Evolutionary conservation across 2,888 invertebrate genomes (phyloP).

Genomic region (Barypeithes pellucidus): DNA sequence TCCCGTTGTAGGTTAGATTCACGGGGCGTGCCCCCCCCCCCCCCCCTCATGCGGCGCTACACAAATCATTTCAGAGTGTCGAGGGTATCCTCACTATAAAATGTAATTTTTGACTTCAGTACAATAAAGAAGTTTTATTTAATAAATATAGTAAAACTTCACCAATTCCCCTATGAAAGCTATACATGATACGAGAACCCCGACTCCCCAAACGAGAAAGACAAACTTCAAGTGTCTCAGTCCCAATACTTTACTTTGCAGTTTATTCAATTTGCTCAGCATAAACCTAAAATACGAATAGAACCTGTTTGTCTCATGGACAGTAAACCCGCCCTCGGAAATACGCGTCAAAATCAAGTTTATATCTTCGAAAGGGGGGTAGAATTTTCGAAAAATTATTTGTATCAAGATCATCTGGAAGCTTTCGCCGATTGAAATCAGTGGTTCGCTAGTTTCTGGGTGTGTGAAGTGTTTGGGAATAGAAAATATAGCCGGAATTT

Average conservation of each 20-base stretch:
- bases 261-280: neutral
- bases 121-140: no score
- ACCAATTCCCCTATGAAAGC: neutral
- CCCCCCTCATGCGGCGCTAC: no score
- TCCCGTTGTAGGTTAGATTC: no score
- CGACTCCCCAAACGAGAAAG: neutral
- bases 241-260: neutral
- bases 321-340: slow-evolving; percentile 7
- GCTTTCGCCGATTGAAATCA: neutral
- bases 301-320: neutral
- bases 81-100: no score
- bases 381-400: slow-evolving; percentile 22
- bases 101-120: no score
- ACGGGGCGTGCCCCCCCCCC: no score
- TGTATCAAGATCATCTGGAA: slow-evolving; percentile 4
- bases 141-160: neutral
- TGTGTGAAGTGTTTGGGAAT: neutral
- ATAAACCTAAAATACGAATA: neutral
- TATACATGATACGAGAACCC: neutral
- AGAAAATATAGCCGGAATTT: neutral
- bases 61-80: no score
- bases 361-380: slow-evolving; percentile 23
- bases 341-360: slow-evolving; percentile 1
- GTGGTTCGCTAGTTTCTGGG: neutral
- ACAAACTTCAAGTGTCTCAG: neutral